These are phyloP conservation scores for Aphodius granarius DNA, from an alignment of 2,888 invertebrate species.

Conservation along the genomic window DNA sequence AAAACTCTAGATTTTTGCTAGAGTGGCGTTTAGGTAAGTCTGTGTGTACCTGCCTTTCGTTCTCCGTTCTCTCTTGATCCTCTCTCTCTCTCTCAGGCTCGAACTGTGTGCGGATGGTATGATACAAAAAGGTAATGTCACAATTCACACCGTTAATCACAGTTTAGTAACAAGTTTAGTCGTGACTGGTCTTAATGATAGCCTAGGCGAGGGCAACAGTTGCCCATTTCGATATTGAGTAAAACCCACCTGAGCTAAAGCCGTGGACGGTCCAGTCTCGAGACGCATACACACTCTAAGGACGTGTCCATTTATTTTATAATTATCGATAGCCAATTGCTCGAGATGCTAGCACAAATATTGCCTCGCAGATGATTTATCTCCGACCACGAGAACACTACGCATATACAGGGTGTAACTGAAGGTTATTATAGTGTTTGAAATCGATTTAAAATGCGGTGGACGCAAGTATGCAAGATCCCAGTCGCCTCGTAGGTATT, in stretches of 20 bases:
- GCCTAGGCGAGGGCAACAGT: slow-evolving; percentile 40
- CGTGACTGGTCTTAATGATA: slow-evolving; percentile 47
- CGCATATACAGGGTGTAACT: neutral
- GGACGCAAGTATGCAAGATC: slow-evolving; percentile 4
- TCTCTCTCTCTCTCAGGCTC: neutral
- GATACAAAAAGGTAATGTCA: slow-evolving; percentile 45
- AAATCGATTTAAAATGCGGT: no score
- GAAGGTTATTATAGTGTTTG: no score
- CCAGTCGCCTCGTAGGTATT: slow-evolving; percentile 36
- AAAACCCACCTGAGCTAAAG: slow-evolving; percentile 24
- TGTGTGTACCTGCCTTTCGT: no score
- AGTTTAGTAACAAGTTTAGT: slow-evolving; percentile 45
- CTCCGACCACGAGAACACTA: slow-evolving; percentile 2
- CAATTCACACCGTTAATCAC: slow-evolving; percentile 46
- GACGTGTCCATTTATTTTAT: slow-evolving; percentile 18
- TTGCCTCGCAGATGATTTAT: slow-evolving; percentile 7
- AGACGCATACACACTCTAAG: neutral
- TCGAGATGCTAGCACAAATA: slow-evolving; percentile 4
- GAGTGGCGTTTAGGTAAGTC: neutral
- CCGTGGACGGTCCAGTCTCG: neutral
- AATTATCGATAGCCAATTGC: slow-evolving; percentile 19
- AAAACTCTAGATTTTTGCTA: slow-evolving; percentile 17
- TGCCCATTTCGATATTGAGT: slow-evolving; percentile 37
- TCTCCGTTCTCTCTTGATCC: neutral
- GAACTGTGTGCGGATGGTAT: slow-evolving; percentile 34